Base-by-base conservation (phyloP, 2,797 vertebrate species). In the Darevskia nairensis region DNA sequence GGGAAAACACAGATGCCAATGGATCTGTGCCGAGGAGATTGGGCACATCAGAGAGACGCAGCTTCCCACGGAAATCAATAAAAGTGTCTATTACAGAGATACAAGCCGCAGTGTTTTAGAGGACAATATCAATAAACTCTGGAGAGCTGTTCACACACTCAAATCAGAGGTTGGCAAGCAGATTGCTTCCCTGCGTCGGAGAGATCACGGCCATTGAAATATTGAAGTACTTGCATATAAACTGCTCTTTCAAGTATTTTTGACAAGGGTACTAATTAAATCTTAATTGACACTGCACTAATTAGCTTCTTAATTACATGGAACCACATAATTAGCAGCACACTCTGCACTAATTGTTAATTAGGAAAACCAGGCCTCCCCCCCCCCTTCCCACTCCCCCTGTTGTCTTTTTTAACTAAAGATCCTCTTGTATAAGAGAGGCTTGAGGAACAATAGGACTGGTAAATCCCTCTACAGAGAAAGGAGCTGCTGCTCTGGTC, bases 261-360 rank as follows among this genome's bases (percentile, higher is more conserved):
- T 96, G 95, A 95, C 95, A 95, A 94, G 95, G 95, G 89, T 98
- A 98, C 98, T 98, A 99, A 99, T 99, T 98, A 99, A 99, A 98
- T 98, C 98, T 98, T 98, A 98, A 99, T 98, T 99, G 98, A 98
- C 98, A 98, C 97, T 89, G 97, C 97, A 97, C 98, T 99, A 99
- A 99, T 99, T 99, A 99, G 98, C 98, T 98, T 98, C 98, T 99
- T 99, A 98, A 99, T 99, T 99, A 99, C 98, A 98, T 94, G 96
- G 98, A 98, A 98, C 98, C 98, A 98, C 97, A 98, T 98, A 99
- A 98, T 99, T 98, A 99, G 98, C 98, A 96, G 97, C 97, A 94
- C 97, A 97, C 98, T 98, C 97, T 97, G 98, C 96, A 96, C 98
- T 98, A 98, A 98, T 98, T 98, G 97, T 98, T 99, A 98, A 98